Conservation (phyloP, 2,888 invertebrate genomes). For the Dysmachus trigonus region DNA sequence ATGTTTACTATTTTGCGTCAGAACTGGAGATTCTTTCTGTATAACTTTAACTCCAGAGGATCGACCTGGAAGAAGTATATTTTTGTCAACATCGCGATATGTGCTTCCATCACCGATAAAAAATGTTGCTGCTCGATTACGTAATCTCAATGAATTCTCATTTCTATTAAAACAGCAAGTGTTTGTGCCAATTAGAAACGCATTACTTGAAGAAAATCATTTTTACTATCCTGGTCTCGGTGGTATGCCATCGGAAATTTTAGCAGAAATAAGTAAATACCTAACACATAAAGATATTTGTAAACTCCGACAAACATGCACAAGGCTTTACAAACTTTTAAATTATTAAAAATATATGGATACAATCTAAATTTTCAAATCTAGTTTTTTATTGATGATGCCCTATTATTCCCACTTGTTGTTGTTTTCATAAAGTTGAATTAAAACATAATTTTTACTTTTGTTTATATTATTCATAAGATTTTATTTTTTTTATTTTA, state of each 20-base stretch:
- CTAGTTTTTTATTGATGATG: neutral
- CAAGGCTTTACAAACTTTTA: neutral
- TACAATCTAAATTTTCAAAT: neutral
- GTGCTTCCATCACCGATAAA: slow-evolving; percentile 56
- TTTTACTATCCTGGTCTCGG: slow-evolving; percentile 61
- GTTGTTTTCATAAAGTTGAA: neutral
- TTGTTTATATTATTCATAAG: slow-evolving; percentile 6
- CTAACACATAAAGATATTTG: slow-evolving; percentile 48
- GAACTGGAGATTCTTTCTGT: slow-evolving; percentile 58
- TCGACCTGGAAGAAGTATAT: slow-evolving; percentile 56
- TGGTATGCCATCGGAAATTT: slow-evolving; percentile 59
- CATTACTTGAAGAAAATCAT: slow-evolving; percentile 64
- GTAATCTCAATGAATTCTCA: slow-evolving; percentile 65
- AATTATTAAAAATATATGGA: neutral
- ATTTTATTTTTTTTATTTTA: slow-evolving; percentile 33
- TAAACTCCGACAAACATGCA: slow-evolving; percentile 45
- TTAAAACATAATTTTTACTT: neutral
- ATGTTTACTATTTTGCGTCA: slow-evolving; percentile 55
- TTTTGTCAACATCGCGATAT: slow-evolving; percentile 60
- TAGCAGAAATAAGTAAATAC: slow-evolving; percentile 55
- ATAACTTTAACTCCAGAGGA: slow-evolving; percentile 57
- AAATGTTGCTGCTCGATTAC: slow-evolving; percentile 56
- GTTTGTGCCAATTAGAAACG: slow-evolving; percentile 67
- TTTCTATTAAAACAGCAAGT: slow-evolving; percentile 68
- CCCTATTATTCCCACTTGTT: neutral